Conservation (phyloP, 2,113 vertebrate genomes). For the Bubo bubo region DNA sequence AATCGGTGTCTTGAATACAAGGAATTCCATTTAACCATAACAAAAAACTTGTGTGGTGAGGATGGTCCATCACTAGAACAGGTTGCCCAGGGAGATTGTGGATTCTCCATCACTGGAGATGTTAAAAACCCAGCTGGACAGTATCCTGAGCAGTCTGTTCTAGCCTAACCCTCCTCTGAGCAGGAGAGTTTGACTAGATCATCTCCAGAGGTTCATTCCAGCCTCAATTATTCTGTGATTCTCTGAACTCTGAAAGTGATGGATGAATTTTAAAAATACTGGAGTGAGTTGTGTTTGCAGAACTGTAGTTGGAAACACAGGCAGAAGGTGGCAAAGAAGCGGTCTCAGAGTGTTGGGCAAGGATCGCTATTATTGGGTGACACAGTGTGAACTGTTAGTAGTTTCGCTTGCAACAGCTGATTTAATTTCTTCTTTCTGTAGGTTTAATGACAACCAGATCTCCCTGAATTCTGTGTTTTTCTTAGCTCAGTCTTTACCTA, state of each 20-base stretch:
- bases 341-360: neutral
- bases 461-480: slow-evolving; percentile 68
- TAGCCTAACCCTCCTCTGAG: neutral
- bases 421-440: slow-evolving; percentile 48
- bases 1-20: neutral
- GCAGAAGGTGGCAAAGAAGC: neutral
- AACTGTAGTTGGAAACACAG: neutral
- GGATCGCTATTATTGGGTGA: fast-evolving
- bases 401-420: neutral
- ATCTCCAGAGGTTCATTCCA: neutral
- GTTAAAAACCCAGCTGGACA: neutral
- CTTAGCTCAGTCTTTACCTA: slow-evolving; percentile 72
- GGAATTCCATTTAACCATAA: neutral
- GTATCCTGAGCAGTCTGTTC: neutral
- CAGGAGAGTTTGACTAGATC: neutral
- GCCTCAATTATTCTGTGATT: neutral
- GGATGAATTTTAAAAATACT: neutral
- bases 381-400: fast-evolving
- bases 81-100: neutral
- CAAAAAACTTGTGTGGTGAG: neutral
- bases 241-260: neutral
- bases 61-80: neutral
- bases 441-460: slow-evolving; percentile 78
- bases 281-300: neutral
- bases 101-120: neutral